These are phyloP conservation scores for Phaethon lepturus DNA, from an alignment of 2,113 vertebrate species.

Conservation along the genomic window DNA sequence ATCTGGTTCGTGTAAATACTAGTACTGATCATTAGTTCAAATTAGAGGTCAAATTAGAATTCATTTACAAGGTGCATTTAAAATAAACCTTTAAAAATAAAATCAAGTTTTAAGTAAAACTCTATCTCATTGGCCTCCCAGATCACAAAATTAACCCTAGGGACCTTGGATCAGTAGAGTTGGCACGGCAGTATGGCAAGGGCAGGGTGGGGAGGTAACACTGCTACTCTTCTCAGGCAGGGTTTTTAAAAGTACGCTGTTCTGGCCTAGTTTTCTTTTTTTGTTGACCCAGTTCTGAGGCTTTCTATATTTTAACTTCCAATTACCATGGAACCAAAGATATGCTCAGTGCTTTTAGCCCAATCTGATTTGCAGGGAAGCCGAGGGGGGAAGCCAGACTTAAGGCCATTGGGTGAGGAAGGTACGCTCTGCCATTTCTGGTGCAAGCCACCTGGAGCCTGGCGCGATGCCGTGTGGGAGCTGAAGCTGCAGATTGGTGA, in stretches of 20 bases:
- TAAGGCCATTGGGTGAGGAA: not conserved
- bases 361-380: not conserved
- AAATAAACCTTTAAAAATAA: slow-evolving; percentile 28
- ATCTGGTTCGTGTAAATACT: not conserved
- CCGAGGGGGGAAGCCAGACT: fast-evolving
- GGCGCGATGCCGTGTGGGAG: fast-evolving
- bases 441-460: not conserved
- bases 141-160: not conserved
- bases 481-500: not conserved
- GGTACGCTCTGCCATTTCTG: not conserved
- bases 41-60: slow-evolving; percentile 62
- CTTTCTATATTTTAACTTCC: not conserved
- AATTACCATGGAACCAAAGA: not conserved
- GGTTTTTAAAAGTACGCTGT: not conserved
- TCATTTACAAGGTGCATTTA: slow-evolving; percentile 58
- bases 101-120: not conserved
- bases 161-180: not conserved
- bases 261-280: not conserved
- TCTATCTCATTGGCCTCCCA: not conserved
- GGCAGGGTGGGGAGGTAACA: not conserved
- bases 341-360: not conserved
- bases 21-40: slow-evolving; percentile 28
- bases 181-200: fast-evolving
- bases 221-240: not conserved
- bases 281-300: not conserved